Conservation (phyloP, 2,797 vertebrate genomes). For the Lerista edwardsae region DNA sequence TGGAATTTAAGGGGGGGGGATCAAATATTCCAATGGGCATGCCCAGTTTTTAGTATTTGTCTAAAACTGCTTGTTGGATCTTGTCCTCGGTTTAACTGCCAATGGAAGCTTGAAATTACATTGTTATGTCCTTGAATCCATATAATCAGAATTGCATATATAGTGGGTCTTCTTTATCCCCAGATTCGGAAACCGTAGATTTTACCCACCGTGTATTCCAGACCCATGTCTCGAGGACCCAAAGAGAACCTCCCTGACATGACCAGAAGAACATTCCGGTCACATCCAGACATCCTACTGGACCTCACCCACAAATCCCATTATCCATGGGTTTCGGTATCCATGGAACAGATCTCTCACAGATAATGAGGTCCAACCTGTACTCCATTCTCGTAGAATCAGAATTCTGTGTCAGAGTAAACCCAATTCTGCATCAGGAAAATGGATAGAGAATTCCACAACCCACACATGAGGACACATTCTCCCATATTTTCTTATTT, state of each 20-base stretch:
- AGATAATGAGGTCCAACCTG: too few species aligned
- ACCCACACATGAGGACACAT: neutral
- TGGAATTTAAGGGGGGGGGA: too few species aligned
- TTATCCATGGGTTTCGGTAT: too few species aligned
- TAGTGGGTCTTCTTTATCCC: too few species aligned
- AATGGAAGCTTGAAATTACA: neutral
- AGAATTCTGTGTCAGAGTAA: neutral
- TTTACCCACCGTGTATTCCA: too few species aligned
- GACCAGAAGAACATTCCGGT: too few species aligned
- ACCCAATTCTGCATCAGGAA: neutral
- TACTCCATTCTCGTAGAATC: neutral
- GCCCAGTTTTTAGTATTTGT: neutral
- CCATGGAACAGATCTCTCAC: too few species aligned
- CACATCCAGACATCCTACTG: too few species aligned
- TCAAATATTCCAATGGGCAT: neutral
- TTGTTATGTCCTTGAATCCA: neutral
- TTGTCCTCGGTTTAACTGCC: neutral
- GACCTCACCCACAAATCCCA: too few species aligned
- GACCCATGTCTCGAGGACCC: too few species aligned
- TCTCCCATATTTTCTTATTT: neutral
- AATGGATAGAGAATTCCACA: neutral
- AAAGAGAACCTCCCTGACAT: too few species aligned
- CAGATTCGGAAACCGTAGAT: too few species aligned
- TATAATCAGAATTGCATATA: neutral
- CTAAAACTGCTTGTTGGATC: neutral